A percentile compares a stretch with the other conserved stretches of the same genome.
Conservation (phyloP, 2,797 vertebrate species). For the Ptychadena robeensis region DNA sequence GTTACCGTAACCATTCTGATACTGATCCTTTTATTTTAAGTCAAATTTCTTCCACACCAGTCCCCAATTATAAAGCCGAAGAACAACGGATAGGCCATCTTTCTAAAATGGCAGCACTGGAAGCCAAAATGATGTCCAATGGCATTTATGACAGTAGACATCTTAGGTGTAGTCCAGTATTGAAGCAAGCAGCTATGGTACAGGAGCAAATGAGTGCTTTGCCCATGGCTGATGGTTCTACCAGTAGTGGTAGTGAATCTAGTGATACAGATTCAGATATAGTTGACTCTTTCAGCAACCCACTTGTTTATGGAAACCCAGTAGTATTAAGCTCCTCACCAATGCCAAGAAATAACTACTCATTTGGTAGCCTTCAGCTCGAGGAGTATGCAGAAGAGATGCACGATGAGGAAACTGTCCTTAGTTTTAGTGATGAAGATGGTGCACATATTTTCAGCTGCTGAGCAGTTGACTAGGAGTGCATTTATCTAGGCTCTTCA, state of each 20-base stretch:
- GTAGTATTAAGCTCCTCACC: slow-evolving; percentile 76
- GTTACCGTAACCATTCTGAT: slow-evolving; percentile 74
- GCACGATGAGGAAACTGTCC: slow-evolving; percentile 75
- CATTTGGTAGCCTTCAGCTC: slow-evolving; percentile 82
- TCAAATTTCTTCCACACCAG: slow-evolving; percentile 69
- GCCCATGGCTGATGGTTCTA: slow-evolving; percentile 83
- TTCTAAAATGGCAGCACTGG: slow-evolving; percentile 72
- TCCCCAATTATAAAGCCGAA: slow-evolving; percentile 66
- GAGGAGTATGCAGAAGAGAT: slow-evolving; percentile 76
- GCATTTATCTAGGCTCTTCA: not conserved
- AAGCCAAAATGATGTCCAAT: slow-evolving; percentile 81
- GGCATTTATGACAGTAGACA: slow-evolving; percentile 75
- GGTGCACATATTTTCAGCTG: slow-evolving; percentile 79
- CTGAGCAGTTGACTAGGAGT: slow-evolving; percentile 63
- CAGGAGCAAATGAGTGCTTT: slow-evolving; percentile 75
- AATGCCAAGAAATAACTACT: slow-evolving; percentile 79
- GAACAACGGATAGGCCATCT: slow-evolving; percentile 71
- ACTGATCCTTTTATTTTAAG: slow-evolving; percentile 85
- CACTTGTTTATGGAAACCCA: slow-evolving; percentile 74
- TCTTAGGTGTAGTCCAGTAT: slow-evolving; percentile 68
- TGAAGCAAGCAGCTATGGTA: slow-evolving; percentile 65
- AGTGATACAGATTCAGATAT: slow-evolving; percentile 85
- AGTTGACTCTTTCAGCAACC: slow-evolving; percentile 72
- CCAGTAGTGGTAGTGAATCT: slow-evolving; percentile 88
- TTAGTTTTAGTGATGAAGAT: slow-evolving; percentile 83